Conservation (phyloP, 1,140 invertebrate genomes). For the Drosophila willistoni region DNA sequence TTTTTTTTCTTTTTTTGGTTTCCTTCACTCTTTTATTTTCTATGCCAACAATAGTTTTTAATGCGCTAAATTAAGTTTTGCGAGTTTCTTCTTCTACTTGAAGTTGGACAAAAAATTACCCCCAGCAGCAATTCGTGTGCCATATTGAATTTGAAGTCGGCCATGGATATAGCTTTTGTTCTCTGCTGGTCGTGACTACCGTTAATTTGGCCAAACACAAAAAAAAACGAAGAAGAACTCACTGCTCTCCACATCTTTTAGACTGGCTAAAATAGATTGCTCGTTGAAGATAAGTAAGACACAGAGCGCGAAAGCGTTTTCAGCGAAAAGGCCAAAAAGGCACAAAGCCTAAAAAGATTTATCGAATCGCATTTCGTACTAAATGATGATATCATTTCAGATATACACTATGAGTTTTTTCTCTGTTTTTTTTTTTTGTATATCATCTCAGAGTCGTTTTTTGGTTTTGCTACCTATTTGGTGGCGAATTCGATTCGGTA, state of each 20-base stretch:
- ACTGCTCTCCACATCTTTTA: conserved; percentile 54
- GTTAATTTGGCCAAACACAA: conserved; percentile 69
- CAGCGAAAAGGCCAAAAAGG: conserved; percentile 25
- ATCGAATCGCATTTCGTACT: conserved; percentile 64
- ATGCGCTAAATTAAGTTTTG: conserved; percentile 76
- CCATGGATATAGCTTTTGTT: conserved; percentile 58
- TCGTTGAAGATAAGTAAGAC: conserved; percentile 48
- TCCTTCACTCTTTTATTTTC: conserved; percentile 22
- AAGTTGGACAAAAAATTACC: not conserved
- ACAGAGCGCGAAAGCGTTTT: conserved; percentile 63
- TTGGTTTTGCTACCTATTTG: conserved; percentile 20
- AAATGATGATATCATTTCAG: conserved; percentile 65
- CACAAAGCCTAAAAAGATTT: conserved; percentile 53
- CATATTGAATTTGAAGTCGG: conserved; percentile 72
- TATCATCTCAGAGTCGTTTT: too few species aligned
- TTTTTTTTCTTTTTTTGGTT: conserved; percentile 53
- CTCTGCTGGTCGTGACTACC: conserved; percentile 67
- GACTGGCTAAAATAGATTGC: conserved; percentile 56
- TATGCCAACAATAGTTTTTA: conserved; percentile 69
- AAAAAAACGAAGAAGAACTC: conserved; percentile 21
- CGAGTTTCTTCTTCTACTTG: conserved; percentile 24
- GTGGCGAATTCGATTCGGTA: conserved; percentile 49
- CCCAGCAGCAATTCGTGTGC: conserved; percentile 23
- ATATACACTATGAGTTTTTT: conserved; percentile 32
- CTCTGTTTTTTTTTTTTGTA: not conserved